phyloP scores from a whole-genome alignment of 2,797 vertebrate genomes.

The Chaenodraco wilsoni region DNA sequence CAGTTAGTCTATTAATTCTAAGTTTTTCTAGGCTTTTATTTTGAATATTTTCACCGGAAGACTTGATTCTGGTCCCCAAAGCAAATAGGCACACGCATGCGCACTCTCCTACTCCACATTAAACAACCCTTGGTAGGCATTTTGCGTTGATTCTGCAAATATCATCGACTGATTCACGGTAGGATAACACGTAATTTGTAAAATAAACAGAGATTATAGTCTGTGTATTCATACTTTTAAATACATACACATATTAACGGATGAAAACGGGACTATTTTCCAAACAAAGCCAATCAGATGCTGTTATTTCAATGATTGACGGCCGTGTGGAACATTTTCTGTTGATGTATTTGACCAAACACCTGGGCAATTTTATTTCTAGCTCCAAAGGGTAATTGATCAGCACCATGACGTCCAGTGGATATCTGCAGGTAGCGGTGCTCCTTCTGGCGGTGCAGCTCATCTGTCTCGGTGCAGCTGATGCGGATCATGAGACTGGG shows the following conservation, averaged over 20 bases:
- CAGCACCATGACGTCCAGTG: constrained; percentile 72
- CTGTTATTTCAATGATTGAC: constrained; percentile 9
- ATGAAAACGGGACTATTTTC: neutral
- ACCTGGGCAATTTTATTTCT: constrained; percentile 3
- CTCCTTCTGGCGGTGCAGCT: constrained; percentile 79
- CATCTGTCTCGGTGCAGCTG: constrained; percentile 68
- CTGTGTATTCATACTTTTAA: neutral
- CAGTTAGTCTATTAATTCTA: rapidly evolving
- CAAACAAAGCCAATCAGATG: constrained; percentile 20
- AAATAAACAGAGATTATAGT: neutral
- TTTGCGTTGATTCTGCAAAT: constrained; percentile 37
- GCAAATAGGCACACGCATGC: constrained; percentile 63
- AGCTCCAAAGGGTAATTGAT: constrained; percentile 16
- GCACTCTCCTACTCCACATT: constrained; percentile 38
- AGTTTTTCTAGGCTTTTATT: constrained; percentile 30
- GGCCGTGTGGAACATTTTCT: constrained; percentile 14
- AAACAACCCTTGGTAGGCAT: constrained; percentile 58
- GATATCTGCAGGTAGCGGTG: constrained; percentile 67
- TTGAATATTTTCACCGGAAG: constrained; percentile 50
- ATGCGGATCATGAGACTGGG: constrained; percentile 84
- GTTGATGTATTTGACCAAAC: neutral
- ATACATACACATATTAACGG: neutral
- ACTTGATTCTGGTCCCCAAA: constrained; percentile 1
- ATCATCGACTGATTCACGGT: constrained; percentile 64
- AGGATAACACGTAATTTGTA: neutral